Evolutionary conservation across 2,888 invertebrate genomes (phyloP), one percentile per base, ranked within the genome.

Genomic region (Pristionchus mayeri): DNA sequence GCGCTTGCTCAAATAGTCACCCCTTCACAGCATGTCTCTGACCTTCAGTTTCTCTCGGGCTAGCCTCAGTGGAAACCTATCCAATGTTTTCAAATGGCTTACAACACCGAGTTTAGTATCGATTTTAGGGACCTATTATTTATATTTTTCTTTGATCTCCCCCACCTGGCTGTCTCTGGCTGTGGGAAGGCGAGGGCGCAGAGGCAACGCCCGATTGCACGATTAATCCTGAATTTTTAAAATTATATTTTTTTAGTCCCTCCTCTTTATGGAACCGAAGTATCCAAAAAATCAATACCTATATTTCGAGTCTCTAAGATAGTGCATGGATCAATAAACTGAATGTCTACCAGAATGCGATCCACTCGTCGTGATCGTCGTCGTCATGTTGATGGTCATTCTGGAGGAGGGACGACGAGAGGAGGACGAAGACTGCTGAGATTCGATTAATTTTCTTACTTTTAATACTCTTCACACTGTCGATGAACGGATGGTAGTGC

Each of bases 361-460:
- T 18, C 82, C 82, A 16, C 37, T 63, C 13, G 67, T 82, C 63
- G 82, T 82, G 44, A 82, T 82, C 7, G 82, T 82, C 27, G 82
- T 82, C 27, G 82, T 63, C 82, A 82, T 82, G 67, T 82, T 82
- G 52, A 82, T 82, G 44, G 30, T 37, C 82, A 82, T 82, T 2
- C 80, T 9, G 7, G 6, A 11, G 27, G 80, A 80, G 30, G 80
- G 80, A 57, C 80, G 80, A 78, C 76, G 76, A 24, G 76, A 78
- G 30, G 76, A 78, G 27, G 76, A 37, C 3, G 67, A 44, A 2
- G 40, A 71, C 24, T 21, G 40, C 40, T 71, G n/a, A 21, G 54
- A 13, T 13, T 54, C 54, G 21, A 21, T 4, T 4, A 21, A 54
- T 16, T 16, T 16, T 54, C n/a, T n/a, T n/a, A 21, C 54, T 21